phyloP scores from a whole-genome alignment of 2,113 vertebrate species.

The Ardeotis arabs region DNA sequence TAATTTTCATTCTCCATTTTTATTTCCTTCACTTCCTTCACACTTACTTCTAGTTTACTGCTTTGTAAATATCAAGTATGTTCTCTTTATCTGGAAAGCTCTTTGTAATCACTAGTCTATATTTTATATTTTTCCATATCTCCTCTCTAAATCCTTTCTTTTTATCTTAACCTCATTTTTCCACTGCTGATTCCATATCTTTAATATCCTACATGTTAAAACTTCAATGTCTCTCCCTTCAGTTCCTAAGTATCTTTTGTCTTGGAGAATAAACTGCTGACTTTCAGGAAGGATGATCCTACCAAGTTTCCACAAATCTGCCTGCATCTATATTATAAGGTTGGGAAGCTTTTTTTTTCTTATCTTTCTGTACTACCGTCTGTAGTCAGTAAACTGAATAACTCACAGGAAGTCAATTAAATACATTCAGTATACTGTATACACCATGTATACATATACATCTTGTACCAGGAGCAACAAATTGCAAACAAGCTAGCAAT shows the following conservation, averaged over 20 bases:
- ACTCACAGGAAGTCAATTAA: not conserved
- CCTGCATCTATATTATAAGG: not conserved
- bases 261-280: not conserved
- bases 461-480: not conserved
- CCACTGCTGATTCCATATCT: not conserved
- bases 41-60: not conserved
- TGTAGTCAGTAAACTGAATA: not conserved
- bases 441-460: not conserved
- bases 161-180: not conserved
- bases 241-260: not conserved
- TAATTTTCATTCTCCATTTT: not conserved
- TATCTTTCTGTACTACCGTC: not conserved
- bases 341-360: not conserved
- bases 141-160: not conserved
- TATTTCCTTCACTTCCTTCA: not conserved
- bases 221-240: not conserved
- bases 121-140: not conserved
- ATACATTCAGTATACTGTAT: not conserved
- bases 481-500: not conserved
- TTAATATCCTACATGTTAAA: not conserved
- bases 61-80: not conserved
- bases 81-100: not conserved
- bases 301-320: not conserved
- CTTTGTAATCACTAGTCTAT: not conserved
- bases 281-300: not conserved